Evolutionary conservation across 2,888 invertebrate genomes (phyloP).

Genomic region (Scaptomyza polygonia): DNA sequence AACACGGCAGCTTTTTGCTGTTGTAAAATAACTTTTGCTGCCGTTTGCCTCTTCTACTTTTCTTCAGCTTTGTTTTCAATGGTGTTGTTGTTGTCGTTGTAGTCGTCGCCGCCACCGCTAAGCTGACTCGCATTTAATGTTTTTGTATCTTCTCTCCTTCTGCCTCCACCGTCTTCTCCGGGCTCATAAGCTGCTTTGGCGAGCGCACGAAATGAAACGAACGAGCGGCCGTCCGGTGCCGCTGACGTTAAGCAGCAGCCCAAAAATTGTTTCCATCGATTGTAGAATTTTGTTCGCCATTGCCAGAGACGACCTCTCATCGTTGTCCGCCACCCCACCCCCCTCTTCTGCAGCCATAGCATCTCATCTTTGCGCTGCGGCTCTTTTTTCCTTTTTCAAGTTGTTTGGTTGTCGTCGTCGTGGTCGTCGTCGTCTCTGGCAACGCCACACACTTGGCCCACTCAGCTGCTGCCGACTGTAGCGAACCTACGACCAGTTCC

Average conservation of each 20-base stretch:
- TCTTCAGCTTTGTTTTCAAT: conserved; percentile 42
- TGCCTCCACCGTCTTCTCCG: neutral
- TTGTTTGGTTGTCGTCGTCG: conserved; percentile 57
- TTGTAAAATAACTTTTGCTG: conserved; percentile 59
- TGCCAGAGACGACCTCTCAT: conserved; percentile 12
- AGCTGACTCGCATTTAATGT: conserved; percentile 55
- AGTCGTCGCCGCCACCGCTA: conserved; percentile 26
- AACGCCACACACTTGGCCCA: conserved; percentile 57
- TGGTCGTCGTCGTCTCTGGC: conserved; percentile 27
- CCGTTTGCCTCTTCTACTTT: conserved; percentile 51
- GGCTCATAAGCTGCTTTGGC: conserved; percentile 40
- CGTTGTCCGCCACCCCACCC: conserved; percentile 2
- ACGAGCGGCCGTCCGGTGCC: conserved; percentile 37
- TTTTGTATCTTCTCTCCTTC: conserved; percentile 1
- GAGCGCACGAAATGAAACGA: conserved; percentile 32
- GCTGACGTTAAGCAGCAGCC: conserved; percentile 44
- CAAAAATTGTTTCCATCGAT: conserved; percentile 63
- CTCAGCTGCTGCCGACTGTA: conserved; percentile 55
- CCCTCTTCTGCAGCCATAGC: conserved; percentile 11
- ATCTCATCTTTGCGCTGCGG: conserved; percentile 49
- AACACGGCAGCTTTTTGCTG: conserved; percentile 47
- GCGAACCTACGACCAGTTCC: conserved; percentile 78
- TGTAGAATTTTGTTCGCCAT: conserved; percentile 56
- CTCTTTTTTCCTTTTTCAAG: conserved; percentile 68
- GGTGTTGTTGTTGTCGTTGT: conserved; percentile 17